Base-by-base conservation (phyloP, 2,888 invertebrate genomes). In the Rhabditoides inermis region DNA sequence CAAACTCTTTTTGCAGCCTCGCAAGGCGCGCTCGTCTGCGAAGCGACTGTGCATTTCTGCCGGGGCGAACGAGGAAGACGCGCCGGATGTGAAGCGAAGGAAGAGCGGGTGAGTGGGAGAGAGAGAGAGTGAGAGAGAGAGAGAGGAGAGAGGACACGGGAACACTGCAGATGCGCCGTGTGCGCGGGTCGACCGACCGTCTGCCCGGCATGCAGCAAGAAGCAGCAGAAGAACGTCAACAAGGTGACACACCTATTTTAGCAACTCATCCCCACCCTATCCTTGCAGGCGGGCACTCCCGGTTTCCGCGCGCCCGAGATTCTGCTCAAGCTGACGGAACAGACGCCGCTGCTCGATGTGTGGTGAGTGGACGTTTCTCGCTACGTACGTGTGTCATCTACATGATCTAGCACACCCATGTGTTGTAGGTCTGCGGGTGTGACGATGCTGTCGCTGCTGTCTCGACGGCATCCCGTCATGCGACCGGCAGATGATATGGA, bases 281-380 rank as follows among this genome's bases (percentile, higher is more conserved):
- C 25, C 42, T 46, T 52, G 26, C 32, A 66, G 69, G 89, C 89
- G 49, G 90, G 90, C 58, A 90, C 90, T 41, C 88, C 88, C 49
- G 90, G 90, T 32, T 90, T 87, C 78, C 82, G 90, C 27, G 87
- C 90, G 50, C 89, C 89, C 0, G 90, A 88, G 81, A 87, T 88
- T 68, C 78, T 88, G 63, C 80, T 90, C 28, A 70, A 77, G 65
- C 84, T 84, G 77, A 81, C 83, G n/a, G 80, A 83, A 56, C 90
- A 90, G 80, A 85, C 85, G 18, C 46, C 77, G 82, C 87, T 86
- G 57, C 86, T 90, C 63, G 90, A 90, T 79, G 82, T 88, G 69
- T 90, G 90, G 90, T n/a, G n/a, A n/a, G n/a, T n/a, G n/a, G n/a
- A n/a, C n/a, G n/a, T n/a, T n/a, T n/a, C n/a, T n/a, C n/a, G n/a